phyloP scores from a whole-genome alignment of 2,888 invertebrate species.

The Andrena camellia region DNA sequence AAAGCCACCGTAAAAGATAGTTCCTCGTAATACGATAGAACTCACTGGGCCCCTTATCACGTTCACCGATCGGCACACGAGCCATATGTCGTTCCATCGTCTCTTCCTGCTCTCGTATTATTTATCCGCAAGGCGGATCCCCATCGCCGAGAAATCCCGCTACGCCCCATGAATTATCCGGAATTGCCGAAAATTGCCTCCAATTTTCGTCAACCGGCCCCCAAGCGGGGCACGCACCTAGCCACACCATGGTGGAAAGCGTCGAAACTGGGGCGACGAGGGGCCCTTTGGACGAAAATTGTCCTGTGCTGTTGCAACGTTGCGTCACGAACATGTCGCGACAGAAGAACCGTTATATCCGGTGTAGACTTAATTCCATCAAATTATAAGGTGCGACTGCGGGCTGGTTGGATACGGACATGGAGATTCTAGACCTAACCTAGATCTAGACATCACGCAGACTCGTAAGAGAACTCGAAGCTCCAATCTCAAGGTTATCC shows the following conservation, averaged over 20 bases:
- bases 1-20: slow-evolving; percentile 72
- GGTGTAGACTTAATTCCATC: neutral
- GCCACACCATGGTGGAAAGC: neutral
- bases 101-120: slow-evolving; percentile 17
- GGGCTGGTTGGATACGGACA: neutral
- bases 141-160: slow-evolving; percentile 37
- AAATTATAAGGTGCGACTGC: neutral
- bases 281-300: neutral
- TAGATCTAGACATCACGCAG: neutral
- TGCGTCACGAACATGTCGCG: slow-evolving; percentile 21
- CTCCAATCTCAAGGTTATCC: neutral
- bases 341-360: neutral
- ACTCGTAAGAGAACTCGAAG: neutral
- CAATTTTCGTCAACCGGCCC: slow-evolving; percentile 63
- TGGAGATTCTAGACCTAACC: neutral
- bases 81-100: slow-evolving; percentile 42
- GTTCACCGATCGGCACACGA: slow-evolving; percentile 62
- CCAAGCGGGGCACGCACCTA: slow-evolving; percentile 4
- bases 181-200: slow-evolving; percentile 69
- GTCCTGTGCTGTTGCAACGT: neutral
- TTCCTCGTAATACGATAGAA: slow-evolving; percentile 65
- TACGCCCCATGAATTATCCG: slow-evolving; percentile 68
- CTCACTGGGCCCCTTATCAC: slow-evolving; percentile 52
- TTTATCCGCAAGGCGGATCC: slow-evolving; percentile 40
- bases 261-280: neutral